Base-by-base conservation (phyloP, 2,113 vertebrate species). In the Podiceps cristatus region DNA sequence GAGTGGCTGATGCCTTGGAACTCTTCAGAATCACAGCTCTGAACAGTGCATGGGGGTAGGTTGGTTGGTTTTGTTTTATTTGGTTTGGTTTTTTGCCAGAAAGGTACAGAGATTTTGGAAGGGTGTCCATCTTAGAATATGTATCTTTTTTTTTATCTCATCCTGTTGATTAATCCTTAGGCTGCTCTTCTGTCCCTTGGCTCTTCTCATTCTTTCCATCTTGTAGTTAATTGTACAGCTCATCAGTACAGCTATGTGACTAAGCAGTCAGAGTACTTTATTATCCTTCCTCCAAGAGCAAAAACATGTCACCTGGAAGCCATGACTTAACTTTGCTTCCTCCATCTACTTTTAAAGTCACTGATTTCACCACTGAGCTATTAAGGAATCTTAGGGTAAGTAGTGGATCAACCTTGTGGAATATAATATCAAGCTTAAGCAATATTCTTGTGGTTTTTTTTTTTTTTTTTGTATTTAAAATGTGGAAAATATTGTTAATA, bases 11-110 rank as follows among this genome's bases (percentile, higher is more conserved):
- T 63, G 44, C 31, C 10, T 28, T 68, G 27, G 8, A 14, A 56
- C 15, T 35, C 9, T 82, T 47, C 40, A 86, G 62, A 77, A 77
- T 89, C 42, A 64, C 24, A 59, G 1, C 40, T 84, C 47, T 67
- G 33, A 67, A 64, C 5, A 56, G 10, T 29, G 5, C 8, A 12
- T 2, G 1, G 4, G 2, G 71, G 20, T 45, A 14, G 14, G 7
- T 55, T 74, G 10, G 6, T 44, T 81, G 7, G 20, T 18, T 67
- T 44, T 7, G 11, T 40, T 62, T 82, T 7, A 5, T 44, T 73
- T 68, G 68, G 31, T 49, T 50, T 64, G 17, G 11, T 24, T 52
- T 35, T 56, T 50, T 40, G 0, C 27, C 35, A 42, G 42, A 89
- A 73, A 40, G 18, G 4, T 52, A 56, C 7, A 69, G 35, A 72